Base-by-base conservation (phyloP, 2,797 vertebrate genomes). In the Tauraco hartlaubi region DNA sequence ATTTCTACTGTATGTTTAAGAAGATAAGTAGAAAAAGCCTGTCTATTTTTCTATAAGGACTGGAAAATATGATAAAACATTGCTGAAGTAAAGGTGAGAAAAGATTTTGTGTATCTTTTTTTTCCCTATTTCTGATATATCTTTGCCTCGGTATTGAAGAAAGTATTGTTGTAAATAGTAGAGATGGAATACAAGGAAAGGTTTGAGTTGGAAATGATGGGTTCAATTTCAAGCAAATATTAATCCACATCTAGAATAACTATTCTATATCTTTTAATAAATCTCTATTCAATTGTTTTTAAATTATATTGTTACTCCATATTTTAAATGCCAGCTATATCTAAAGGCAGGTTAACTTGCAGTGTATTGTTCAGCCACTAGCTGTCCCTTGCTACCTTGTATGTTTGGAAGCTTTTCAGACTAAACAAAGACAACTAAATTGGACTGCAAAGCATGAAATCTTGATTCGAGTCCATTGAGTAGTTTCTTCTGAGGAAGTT, bases 61-160 rank as follows among this genome's bases (percentile, higher is more conserved):
- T 58, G 14, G 25, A 84, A 72, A 89, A 78, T 37, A 68, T 9
- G 7, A 17, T 63, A 61, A 39, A 76, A 1, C 3, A 46, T 85
- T 87, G 9, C 28, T 59, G 15, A 31, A 76, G 17, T 26, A 43
- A 90, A 81, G 6, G 2, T 49, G 20, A 64, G 16, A 72, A 76
- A 69, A 62, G 1, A 37, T 23, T 63, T 73, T 52, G 15, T 31
- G 5, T 11, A 23, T 6, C 0, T 5, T 52, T 52, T 29, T 17
- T 0, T 1, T 9, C 7, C 17, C 1, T 9, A 0, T 25, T 5
- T 66, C 67, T 48, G 15, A 37, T 48, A 11, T 4, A 61, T 54
- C 6, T 75, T 95, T 86, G 13, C 15, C 12, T 69, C 62, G 55
- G 28, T 31, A 51, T 59, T 16, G 21, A 69, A 56, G 26, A 81